Evolutionary conservation across 2,113 vertebrate genomes (phyloP).

Genomic region (Ctenodactylus gundi): DNA sequence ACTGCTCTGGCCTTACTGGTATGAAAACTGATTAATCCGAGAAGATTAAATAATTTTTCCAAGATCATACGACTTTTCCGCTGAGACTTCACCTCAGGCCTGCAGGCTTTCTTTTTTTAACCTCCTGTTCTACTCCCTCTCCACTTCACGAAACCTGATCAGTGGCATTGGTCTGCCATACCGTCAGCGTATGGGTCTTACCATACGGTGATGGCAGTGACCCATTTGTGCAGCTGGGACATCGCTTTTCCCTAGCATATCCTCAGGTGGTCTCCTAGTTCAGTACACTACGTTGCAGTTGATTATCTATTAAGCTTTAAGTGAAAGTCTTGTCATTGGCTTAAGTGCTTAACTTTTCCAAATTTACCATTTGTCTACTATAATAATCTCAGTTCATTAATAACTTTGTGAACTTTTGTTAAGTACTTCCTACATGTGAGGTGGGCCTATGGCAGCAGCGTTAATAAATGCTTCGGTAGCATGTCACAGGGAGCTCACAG

Average conservation of each 20-base stretch:
- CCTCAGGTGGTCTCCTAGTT: background rate
- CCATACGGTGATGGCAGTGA: background rate
- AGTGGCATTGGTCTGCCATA: background rate
- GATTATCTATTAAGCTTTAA: background rate
- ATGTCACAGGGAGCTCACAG: background rate
- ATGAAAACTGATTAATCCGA: conserved; percentile 21
- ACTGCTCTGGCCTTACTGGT: background rate
- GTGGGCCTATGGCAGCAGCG: background rate
- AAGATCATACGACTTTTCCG: background rate
- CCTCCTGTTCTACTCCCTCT: background rate
- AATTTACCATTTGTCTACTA: background rate
- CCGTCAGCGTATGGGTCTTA: background rate
- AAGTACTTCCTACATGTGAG: background rate
- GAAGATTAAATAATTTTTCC: conserved; percentile 1
- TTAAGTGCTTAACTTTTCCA: background rate
- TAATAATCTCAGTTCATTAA: background rate
- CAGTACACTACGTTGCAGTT: background rate
- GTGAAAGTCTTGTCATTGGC: background rate
- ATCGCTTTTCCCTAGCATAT: background rate
- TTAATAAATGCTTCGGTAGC: background rate
- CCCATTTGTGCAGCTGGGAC: background rate
- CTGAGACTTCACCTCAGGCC: conserved; percentile 6
- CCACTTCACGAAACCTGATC: background rate
- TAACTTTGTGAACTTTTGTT: background rate
- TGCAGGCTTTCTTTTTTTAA: background rate